Evolutionary conservation across 2,888 invertebrate species (phyloP).

Genomic region (Nomada lathburiana): DNA sequence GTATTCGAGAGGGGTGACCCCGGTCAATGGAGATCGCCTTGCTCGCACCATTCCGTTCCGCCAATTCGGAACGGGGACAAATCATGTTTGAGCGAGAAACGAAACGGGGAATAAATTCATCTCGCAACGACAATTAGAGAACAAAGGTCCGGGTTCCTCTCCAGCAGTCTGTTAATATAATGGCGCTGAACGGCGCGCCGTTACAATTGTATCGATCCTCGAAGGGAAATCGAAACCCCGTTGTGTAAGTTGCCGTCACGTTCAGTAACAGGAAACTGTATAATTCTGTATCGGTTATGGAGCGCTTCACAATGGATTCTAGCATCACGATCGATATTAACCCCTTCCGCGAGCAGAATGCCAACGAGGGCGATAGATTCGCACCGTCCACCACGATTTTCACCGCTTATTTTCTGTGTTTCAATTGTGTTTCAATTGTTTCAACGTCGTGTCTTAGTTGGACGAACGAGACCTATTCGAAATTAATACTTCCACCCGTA

Average conservation of each 20-base stretch:
- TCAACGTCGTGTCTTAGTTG: not conserved
- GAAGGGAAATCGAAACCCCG: constrained; percentile 45
- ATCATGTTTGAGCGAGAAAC: not conserved
- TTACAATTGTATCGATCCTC: constrained; percentile 41
- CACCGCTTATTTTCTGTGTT: not conserved
- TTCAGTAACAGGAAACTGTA: constrained; percentile 31
- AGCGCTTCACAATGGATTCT: constrained; percentile 26
- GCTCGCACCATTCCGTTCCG: not conserved
- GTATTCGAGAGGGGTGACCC: not conserved
- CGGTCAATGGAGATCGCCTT: not conserved
- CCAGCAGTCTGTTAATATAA: constrained; percentile 6
- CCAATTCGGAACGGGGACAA: not conserved
- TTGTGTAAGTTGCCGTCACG: constrained; percentile 45
- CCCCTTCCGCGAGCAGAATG: constrained; percentile 42
- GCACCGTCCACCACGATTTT: not conserved
- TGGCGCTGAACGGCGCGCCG: not conserved
- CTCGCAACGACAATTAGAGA: constrained; percentile 20
- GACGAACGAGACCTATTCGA: not conserved
- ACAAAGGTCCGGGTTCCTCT: constrained; percentile 7
- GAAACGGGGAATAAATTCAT: not conserved
- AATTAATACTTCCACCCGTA: not conserved
- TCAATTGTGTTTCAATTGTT: constrained; percentile 11
- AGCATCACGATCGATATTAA: constrained; percentile 29
- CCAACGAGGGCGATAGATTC: constrained; percentile 26
- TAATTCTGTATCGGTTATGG: constrained; percentile 16